Evolutionary conservation across 1,140 invertebrate genomes (phyloP), one percentile per base, ranked within the genome.

Genomic region (Matsumurasca onukii): DNA sequence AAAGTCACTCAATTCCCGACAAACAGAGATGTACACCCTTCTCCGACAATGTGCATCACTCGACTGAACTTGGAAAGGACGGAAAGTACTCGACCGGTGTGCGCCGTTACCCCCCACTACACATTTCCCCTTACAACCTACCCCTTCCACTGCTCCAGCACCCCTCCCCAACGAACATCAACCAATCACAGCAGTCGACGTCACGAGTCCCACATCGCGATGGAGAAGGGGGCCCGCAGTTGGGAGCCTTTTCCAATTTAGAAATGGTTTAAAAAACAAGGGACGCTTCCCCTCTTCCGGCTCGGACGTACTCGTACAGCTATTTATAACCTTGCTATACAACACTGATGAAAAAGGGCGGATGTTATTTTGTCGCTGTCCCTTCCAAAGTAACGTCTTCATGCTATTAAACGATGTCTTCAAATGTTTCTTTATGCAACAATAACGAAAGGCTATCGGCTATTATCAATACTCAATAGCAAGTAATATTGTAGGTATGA

Each of bases 201-300:
- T 59, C 55, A 59, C 55, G 55, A 22, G 25, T 9, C 22, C 24
- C 24, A 59, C 55, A 59, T 59, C 55, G 55, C 55, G 55, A 59
- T 59, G 55, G 55, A 59, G 55, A 59, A 59, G 55, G 49, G 49
- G 22, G 55, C 15, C 24, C 55, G 12, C 24, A 24, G 25, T 29
- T 29, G 22, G 55, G 55, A 51, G 49, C 49, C 55, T 9, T 39
- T 39, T 25, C 55, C 30, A 59, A 59, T 27, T 59, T 29, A 29
- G 55, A 59, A 59, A 59, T 12, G 13, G 55, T 27, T 59, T 59
- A 22, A 22, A 25, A n/a, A 51, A 51, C 49, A 5, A 5, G 55
- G 55, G 55, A n/a, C 22, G 24, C 25, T 24, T 59, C 55, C 49
- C 49, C 34, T 39, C 34, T 39, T 17, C 34, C 5, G 5, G 34